Base-by-base conservation (phyloP, 2,113 vertebrate species). In the Agapornis roseicollis region DNA sequence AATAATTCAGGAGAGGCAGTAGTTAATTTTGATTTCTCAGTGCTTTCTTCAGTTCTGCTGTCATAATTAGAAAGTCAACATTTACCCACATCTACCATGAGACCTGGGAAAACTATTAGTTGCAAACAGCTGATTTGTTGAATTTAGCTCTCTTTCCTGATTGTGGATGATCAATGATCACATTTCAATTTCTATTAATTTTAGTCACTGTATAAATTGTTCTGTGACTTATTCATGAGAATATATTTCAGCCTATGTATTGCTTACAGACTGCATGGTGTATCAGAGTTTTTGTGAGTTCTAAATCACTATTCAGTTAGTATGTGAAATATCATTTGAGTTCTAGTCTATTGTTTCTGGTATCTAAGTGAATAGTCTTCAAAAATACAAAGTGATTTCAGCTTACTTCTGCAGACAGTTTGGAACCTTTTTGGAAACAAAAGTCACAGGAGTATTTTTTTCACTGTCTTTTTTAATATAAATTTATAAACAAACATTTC, bases 1-100 rank as follows among this genome's bases (percentile, higher is more conserved):
- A 90, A 28, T 80, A 95, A 85, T 86, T 96, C 80, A 81, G 56
- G 88, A 91, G 96, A 95, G 66, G 82, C 53, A 90, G 8, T 91
- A 64, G 64, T 89, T 97, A 97, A 91, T 88, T 96, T 91, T 93
- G 90, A 94, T 93, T 95, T 93, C 92, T 79, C 76, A 41, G 88
- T 7, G 33, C 83, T 89, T 77, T 93, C 49, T 82, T 93, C 50
- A 31, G 44, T 89, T 90, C 73, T 93, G 92, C 95, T 96, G 86
- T 96, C 88, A 50, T 95, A 97, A 97, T 93, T 95, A 96, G 73
- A 92, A 94, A 97, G 94, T 94, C 90, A 97, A 96, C 93, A 96
- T 97, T 97, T 97, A 92, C 80, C 77, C 93, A 93, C 90, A 95
- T 90, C 58, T 96, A 58, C 86, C 96, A 94, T 82, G 96, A 97